Conservation (phyloP, 1,140 invertebrate genomes). For the Pogonomyrmex barbatus region DNA sequence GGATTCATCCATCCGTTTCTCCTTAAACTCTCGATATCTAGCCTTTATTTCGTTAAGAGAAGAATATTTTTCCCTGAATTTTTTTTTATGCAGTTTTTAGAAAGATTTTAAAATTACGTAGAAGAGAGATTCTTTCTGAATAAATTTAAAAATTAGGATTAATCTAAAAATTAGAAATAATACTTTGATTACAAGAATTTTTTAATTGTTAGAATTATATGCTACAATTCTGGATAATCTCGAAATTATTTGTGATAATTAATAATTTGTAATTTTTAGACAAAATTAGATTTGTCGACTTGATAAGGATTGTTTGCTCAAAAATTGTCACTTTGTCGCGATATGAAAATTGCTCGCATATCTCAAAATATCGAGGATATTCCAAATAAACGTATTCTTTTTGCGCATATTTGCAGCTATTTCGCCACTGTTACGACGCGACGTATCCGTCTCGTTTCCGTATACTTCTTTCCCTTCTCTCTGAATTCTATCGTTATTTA, state of each 20-base stretch:
- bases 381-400: slow-evolving; percentile 16
- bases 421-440: slow-evolving; percentile 13
- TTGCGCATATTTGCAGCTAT: slow-evolving; percentile 27
- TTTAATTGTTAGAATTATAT: neutral
- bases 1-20: slow-evolving; percentile 23
- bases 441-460: slow-evolving; percentile 35
- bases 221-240: neutral
- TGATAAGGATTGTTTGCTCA: neutral
- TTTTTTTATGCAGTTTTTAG: neutral
- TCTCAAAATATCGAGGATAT: slow-evolving; percentile 4
- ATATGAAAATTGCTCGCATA: too few relatives aligned
- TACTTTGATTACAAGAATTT: neutral
- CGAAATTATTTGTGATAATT: neutral
- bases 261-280: neutral
- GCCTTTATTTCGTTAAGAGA: neutral
- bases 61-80: neutral
- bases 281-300: neutral
- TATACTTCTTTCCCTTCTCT: slow-evolving; percentile 23
- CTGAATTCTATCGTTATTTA: slow-evolving; percentile 63
- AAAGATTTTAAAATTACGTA: neutral
- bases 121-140: neutral
- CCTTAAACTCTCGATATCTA: slow-evolving; percentile 13
- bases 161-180: neutral
- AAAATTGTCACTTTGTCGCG: neutral
- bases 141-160: neutral